Conservation (phyloP, 1,140 invertebrate genomes). For the Aphelinus certus region DNA sequence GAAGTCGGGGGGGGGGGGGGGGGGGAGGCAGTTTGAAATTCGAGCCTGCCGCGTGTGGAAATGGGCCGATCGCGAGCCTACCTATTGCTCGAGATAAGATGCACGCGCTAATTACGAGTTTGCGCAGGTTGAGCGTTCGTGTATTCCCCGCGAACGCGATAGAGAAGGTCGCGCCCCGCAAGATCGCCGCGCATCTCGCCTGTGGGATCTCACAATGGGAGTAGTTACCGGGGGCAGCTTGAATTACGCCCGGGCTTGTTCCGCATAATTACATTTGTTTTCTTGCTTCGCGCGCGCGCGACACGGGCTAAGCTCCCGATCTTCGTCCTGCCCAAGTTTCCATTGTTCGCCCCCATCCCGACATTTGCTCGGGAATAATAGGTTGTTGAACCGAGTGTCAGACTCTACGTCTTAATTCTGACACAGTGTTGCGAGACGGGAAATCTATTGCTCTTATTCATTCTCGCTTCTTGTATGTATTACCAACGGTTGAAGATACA, state of each 20-base stretch:
- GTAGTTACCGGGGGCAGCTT: not conserved
- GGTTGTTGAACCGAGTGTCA: too few species aligned
- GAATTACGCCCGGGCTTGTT: constrained; percentile 4
- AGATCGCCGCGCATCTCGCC: not conserved
- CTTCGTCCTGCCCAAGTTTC: not conserved
- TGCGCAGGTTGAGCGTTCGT: too few species aligned
- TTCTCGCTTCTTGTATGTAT: too few species aligned
- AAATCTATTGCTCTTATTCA: too few species aligned
- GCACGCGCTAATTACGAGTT: not conserved
- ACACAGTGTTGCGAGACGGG: too few species aligned
- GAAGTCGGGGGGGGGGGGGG: too few species aligned
- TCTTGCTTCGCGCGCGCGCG: not conserved
- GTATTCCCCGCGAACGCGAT: not conserved
- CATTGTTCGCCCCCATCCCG: not conserved
- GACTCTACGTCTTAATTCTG: too few species aligned
- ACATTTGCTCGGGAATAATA: too few species aligned
- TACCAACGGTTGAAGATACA: too few species aligned
- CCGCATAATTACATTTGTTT: constrained; percentile 10
- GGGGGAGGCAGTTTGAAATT: too few species aligned
- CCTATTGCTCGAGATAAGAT: not conserved
- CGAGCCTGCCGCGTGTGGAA: too few species aligned
- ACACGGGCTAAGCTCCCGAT: not conserved
- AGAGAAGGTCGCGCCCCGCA: not conserved
- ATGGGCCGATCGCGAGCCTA: not conserved
- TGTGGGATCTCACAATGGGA: not conserved